Base-by-base conservation (phyloP, 2,888 invertebrate genomes). In the Nomada ruficornis region DNA sequence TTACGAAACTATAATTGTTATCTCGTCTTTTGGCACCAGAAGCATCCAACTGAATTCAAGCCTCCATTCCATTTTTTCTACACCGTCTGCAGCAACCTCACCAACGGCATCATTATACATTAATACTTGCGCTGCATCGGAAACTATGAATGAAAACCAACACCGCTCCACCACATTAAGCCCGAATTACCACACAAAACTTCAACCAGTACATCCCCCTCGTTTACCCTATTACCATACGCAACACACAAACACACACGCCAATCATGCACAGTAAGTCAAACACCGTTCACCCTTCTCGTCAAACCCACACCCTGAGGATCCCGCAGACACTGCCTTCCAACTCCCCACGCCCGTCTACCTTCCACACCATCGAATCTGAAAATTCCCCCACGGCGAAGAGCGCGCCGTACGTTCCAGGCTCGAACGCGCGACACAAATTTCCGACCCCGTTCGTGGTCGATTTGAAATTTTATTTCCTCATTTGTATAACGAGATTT, bases 401-500 rank as follows among this genome's bases (percentile, higher is more conserved):
- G 20, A 1, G 20, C 9, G 15, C 20, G 11, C 55, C 23, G 55
- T 47, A 47, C 13, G 20, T n/a, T 63, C 23, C 13, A n/a, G 2
- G 1, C 0, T 1, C 20, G 36, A n/a, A 20, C 20, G 11, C 26
- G 55, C 20, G 55, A 11, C 57, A 26, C 47, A 47, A 47, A 11
- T 47, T 47, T 15, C 29, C 47, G 4, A 42, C 20, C 47, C 59
- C 2, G n/a, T 26, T 10, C 47, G n/a, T n/a, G 20, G 26, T 20
- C 72, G 60, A 73, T 72, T 67, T 63, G 74, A 78, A 82, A 79
- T 75, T 78, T 75, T 29, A 82, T 75, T 75, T 69, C 63, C 70
- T 75, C 71, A 57, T 82, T 82, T 82, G 82, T 82, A 83, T 73
- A 72, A 82, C 78, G 67, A 77, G 77, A 84, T 76, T 71, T 75